These are phyloP conservation scores for Clarias macrocephalus DNA, from an alignment of 2,113 vertebrate genomes.

Conservation along the genomic window DNA sequence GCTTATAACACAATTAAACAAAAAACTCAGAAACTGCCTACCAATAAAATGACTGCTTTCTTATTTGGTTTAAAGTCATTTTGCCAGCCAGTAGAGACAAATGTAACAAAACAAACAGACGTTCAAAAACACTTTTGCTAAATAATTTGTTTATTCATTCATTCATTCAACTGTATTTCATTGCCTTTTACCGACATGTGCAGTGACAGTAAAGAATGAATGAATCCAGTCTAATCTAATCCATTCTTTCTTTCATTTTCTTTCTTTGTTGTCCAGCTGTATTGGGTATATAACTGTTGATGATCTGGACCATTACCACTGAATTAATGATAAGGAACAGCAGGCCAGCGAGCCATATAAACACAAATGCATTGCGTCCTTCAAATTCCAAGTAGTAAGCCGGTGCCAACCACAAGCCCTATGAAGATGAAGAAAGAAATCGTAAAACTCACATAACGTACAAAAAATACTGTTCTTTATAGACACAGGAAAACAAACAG, in stretches of 20 bases:
- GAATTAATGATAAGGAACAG: constrained; percentile 87
- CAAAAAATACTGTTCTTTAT: background rate
- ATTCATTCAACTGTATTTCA: background rate
- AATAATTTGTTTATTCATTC: background rate
- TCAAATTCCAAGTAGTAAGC: constrained; percentile 91
- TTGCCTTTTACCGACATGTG: too few relatives aligned
- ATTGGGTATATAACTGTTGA: constrained; percentile 79
- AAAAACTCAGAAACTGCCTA: background rate
- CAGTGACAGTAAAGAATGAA: too few relatives aligned
- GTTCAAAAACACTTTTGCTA: background rate
- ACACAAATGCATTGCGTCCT: constrained; percentile 83
- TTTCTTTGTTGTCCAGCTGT: constrained; percentile 34
- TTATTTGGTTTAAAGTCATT: background rate
- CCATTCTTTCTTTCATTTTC: constrained; percentile 54
- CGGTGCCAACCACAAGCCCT: constrained; percentile 86
- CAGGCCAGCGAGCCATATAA: constrained; percentile 86
- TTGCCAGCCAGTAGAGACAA: background rate
- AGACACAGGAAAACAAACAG: background rate
- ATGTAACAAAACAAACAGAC: background rate
- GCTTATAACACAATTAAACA: background rate
- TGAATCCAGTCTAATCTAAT: background rate
- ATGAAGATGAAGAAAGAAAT: background rate
- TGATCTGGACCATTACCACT: constrained; percentile 81
- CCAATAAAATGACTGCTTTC: background rate
- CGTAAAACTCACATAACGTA: background rate